A percentile compares a stretch with the other conserved stretches of the same genome.
Evolutionary conservation across 1,140 invertebrate genomes (phyloP).

Genomic region (Paraescarpia echinospica): DNA sequence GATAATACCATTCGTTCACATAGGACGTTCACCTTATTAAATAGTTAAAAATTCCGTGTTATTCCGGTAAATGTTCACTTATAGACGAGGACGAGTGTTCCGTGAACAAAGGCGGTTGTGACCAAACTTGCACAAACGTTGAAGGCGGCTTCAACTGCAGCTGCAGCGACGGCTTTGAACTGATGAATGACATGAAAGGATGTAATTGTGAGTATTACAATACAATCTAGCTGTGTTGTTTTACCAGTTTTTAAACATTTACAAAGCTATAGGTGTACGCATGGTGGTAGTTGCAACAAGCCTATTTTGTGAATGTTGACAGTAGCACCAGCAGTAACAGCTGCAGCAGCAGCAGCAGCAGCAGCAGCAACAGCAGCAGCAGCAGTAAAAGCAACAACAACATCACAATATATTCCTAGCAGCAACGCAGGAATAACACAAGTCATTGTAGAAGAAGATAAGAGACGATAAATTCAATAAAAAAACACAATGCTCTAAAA

Average conservation of each 20-base stretch:
- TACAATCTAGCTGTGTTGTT: too few relatives aligned
- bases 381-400: neutral
- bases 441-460: neutral
- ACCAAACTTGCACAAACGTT: neutral
- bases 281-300: neutral
- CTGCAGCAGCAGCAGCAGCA: too few relatives aligned
- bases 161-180: neutral
- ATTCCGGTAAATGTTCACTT: neutral
- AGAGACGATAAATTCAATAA: too few relatives aligned
- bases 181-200: neutral
- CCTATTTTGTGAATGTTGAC: neutral
- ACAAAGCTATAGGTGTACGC: neutral
- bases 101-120: neutral
- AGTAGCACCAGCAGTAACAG: too few relatives aligned
- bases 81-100: neutral
- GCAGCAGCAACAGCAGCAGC: neutral
- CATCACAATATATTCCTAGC: neutral
- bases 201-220: neutral
- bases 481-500: neutral
- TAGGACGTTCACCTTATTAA: neutral
- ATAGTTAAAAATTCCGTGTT: too few relatives aligned
- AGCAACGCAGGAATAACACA: neutral
- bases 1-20: too few relatives aligned
- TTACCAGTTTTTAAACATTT: neutral
- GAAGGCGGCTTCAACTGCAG: neutral